Evolutionary conservation across 2,888 invertebrate species (phyloP).

Genomic region (Lottia gigantea): DNA sequence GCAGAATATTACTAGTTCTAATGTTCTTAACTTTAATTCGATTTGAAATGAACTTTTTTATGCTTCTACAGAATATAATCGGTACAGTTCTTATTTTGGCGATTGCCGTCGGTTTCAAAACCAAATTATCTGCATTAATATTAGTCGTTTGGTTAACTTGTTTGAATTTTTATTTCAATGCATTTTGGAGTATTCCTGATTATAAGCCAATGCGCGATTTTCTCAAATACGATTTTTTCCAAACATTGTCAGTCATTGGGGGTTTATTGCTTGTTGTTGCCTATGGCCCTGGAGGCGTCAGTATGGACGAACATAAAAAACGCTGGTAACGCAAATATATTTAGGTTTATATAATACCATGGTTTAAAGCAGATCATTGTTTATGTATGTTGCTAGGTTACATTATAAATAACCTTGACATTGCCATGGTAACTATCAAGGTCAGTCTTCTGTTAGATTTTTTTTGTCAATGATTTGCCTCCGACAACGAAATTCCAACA

Average conservation of each 20-base stretch:
- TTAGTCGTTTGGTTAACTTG: constrained; percentile 88
- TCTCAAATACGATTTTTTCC: constrained; percentile 98
- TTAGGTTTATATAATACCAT: background rate
- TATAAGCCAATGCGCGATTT: constrained; percentile 98
- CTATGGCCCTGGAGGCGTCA: constrained; percentile 90
- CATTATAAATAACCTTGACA: too few relatives aligned
- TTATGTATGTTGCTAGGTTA: background rate
- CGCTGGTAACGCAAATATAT: constrained; percentile 78
- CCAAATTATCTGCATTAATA: constrained; percentile 95
- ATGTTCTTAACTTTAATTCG: constrained; percentile 98
- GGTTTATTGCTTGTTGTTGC: constrained; percentile 98
- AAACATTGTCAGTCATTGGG: constrained; percentile 98
- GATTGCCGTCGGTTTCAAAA: constrained; percentile 97
- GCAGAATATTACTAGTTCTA: constrained; percentile 93
- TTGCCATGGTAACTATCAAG: too few relatives aligned
- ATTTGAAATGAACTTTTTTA: constrained; percentile 86
- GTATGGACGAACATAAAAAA: constrained; percentile 99
- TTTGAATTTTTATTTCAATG: constrained; percentile 97
- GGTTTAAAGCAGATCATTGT: background rate
- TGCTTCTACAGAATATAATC: constrained; percentile 91
- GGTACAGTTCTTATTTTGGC: constrained; percentile 94
- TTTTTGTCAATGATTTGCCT: too few relatives aligned
- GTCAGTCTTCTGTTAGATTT: too few relatives aligned
- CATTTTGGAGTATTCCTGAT: constrained; percentile 96
- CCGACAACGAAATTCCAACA: too few relatives aligned